phyloP scores from a whole-genome alignment of 2,888 invertebrate species.

The Bruchidius siliquastri region DNA sequence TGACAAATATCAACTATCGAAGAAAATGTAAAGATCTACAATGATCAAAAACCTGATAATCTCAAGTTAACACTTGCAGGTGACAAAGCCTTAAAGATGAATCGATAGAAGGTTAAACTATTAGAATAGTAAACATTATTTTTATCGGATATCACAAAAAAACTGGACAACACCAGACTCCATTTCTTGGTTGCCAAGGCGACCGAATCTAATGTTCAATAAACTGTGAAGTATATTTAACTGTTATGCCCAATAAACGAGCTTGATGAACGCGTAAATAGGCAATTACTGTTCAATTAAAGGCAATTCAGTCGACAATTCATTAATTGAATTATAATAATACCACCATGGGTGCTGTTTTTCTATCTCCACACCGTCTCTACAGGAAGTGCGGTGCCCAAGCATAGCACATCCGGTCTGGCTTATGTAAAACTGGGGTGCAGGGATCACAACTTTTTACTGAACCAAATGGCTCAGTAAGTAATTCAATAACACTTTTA shows the following conservation, averaged over 20 bases:
- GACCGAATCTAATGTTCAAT: background rate
- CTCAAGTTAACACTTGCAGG: too few species aligned
- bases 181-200: background rate
- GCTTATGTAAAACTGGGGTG: too few species aligned
- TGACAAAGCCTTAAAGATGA: too few species aligned
- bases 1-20: too few species aligned
- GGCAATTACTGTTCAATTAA: background rate
- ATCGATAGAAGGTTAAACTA: too few species aligned
- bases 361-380: background rate
- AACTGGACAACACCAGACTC: background rate
- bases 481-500: too few species aligned
- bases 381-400: background rate
- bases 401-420: background rate
- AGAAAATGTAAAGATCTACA: too few species aligned
- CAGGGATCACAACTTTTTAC: too few species aligned
- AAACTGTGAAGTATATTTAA: background rate
- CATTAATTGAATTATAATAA: background rate
- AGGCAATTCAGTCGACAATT: background rate
- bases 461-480: too few species aligned
- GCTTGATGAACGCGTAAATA: background rate
- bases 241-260: background rate
- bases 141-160: background rate
- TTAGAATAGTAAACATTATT: too few species aligned
- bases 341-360: background rate
- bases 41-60: too few species aligned